Percentiles rank a stretch among this genome's conserved stretches.
Evolutionary conservation across 2,797 vertebrate species (phyloP).

Genomic region (Enteromius viviparus): DNA sequence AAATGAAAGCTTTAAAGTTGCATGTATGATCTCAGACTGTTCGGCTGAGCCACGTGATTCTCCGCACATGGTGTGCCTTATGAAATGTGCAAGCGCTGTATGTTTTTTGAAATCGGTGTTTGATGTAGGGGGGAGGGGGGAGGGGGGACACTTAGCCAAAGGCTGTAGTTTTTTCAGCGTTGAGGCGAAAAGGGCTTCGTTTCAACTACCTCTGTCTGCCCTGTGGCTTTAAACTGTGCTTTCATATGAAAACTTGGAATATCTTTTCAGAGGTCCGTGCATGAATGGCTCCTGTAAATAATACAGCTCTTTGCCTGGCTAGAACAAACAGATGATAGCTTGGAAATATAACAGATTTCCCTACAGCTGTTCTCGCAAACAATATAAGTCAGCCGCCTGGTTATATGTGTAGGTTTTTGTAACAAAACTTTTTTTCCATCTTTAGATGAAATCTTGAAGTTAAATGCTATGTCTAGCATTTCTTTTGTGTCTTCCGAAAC

Average conservation of each 20-base stretch:
- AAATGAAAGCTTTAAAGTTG: conserved; percentile 4
- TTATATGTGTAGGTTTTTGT: background rate
- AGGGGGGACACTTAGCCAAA: conserved; percentile 46
- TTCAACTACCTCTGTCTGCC: conserved; percentile 34
- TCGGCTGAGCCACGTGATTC: conserved; percentile 68
- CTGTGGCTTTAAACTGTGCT: conserved; percentile 24
- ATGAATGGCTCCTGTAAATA: conserved; percentile 25
- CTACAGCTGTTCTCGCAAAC: conserved; percentile 10
- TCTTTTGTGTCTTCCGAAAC: background rate
- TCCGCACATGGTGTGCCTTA: conserved; percentile 36
- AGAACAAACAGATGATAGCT: background rate
- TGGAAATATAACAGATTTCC: background rate
- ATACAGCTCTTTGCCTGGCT: conserved; percentile 7
- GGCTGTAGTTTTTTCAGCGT: conserved; percentile 37
- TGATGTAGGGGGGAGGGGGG: background rate
- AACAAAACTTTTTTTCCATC: background rate
- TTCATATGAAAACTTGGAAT: conserved; percentile 22
- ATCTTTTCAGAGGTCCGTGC: conserved; percentile 11
- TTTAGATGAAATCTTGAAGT: background rate
- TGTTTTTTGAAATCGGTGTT: conserved; percentile 60
- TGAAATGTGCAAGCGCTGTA: conserved; percentile 54
- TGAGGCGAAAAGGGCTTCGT: conserved; percentile 37
- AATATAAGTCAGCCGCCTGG: background rate
- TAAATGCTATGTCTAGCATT: background rate
- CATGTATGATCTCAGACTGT: background rate